Base-by-base conservation (phyloP, 92 coral and sea anemone species). In the Actinostola sp. region DNA sequence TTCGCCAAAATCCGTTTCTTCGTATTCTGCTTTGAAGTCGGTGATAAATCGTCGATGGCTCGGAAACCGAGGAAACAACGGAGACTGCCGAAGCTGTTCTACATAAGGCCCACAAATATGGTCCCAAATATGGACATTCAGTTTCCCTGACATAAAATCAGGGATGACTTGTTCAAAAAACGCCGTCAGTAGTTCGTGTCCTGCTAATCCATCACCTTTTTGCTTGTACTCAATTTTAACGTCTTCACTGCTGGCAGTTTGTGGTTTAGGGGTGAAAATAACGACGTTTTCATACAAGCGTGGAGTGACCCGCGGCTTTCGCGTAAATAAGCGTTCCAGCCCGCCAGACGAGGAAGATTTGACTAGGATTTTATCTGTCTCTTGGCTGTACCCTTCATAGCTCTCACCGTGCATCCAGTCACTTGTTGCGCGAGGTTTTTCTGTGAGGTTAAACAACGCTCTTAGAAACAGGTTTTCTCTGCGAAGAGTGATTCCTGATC, bases 41-140 rank as follows among this genome's bases (percentile, higher is more conserved):
- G 72, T 41, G 19, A 76, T 50, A 60, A 76, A 73, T 48, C 71
- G 80, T 1, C 82, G 76, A 43, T 42, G 63, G 28, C 64, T 88
- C 32, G 96, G 96, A 62, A 90, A 90, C 49, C 89, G 84, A 36
- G 96, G 96, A 75, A 90, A 90, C 34, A 90, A 66, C 17, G 96
- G 96, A 7, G 96, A 90, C 60, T 78, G 84, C 11, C 96, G 89
- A 20, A 90, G 89, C 53, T 90, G 96, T 11, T 87, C 88, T 41
- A 90, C 87, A 46, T 86, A 67, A 29, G 85, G 76, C 5, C 96
- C 96, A 52, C 96, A 90, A 28, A 90, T 86, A 13, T 89, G 86
- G 28, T 86, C 92, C 96, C 96, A 90, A 3, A 85, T 74, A 53
- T 90, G 92, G 20, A 86, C 89, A 58, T 90, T 90, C 27, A 90